Evolutionary conservation across 23 tunicate species (phyloP), one percentile per base, ranked within the genome.

Genomic region (Clavelina lepadiformis): DNA sequence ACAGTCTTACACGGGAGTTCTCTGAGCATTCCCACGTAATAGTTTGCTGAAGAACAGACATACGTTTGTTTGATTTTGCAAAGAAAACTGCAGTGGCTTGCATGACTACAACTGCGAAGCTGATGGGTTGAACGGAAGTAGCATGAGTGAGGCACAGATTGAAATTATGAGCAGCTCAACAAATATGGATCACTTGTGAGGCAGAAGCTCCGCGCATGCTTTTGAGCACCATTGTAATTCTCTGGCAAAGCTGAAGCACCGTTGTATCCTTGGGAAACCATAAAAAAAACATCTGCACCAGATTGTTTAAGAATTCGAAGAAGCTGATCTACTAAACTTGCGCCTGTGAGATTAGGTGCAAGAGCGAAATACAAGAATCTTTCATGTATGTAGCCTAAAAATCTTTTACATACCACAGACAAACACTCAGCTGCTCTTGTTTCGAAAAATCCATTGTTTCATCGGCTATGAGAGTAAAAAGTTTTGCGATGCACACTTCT

Each of bases 401-500:
- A 8, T 41, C 49, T 11, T 41, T 41, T 11, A 41, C 49, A 41
- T 41, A 41, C 49, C 49, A 15, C 11, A 41, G 11, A 41, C 49
- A 41, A 8, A 41, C 49, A 15, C 49, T 41, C 49, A 41, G 13
- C 49, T 41, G 49, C 49, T 41, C 49, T 41, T 41, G 49, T 8
- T 41, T 41, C 13, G 15, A 41, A 41, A 15, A 41, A 41, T 41
- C 49, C 11, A 15, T 41, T 41, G 49, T 41, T 41, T 41, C 49
- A 15, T 41, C 49, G 49, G 49, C 49, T 11, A 41, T 11, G 15
- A 41, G 49, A 41, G 49, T 15, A 15, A 15, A 8, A 41, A 41
- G 15, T 41, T 41, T 41, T 41, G 49, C 49, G 15, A 8, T 41
- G 49, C 49, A 41, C 49, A 41, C 49, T 41, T 41, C 49, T 41